A percentile compares a stretch with the other conserved stretches of the same genome.
Evolutionary conservation across 2,888 invertebrate genomes (phyloP).

Genomic region (Coecobrya sp.): DNA sequence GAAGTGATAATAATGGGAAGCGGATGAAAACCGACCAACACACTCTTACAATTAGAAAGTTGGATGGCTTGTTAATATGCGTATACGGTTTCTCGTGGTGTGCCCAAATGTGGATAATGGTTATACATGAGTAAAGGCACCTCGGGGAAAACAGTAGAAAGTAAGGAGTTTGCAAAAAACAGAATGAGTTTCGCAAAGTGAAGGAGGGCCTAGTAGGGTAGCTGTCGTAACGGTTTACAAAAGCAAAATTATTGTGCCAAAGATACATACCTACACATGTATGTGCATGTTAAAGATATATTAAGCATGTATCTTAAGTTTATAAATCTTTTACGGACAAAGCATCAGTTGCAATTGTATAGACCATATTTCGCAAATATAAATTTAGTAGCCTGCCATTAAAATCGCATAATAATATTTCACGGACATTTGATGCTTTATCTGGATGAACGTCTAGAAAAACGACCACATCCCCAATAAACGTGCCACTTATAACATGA

Average conservation of each 20-base stretch:
- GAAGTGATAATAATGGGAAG: slow-evolving; percentile 26
- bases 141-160: not conserved
- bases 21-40: slow-evolving; percentile 17
- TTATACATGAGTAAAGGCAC: not conserved
- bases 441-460: not conserved
- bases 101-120: not conserved
- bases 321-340: not conserved
- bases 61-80: slow-evolving; percentile 3
- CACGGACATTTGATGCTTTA: slow-evolving; percentile 20
- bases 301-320: not conserved
- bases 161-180: no score
- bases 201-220: not conserved
- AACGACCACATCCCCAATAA: not conserved
- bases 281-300: not conserved
- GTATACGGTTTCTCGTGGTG: not conserved
- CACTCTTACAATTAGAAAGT: not conserved
- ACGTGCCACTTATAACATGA: not conserved
- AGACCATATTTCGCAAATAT: not conserved
- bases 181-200: not conserved
- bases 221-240: not conserved
- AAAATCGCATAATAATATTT: slow-evolving; percentile 22
- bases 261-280: not conserved
- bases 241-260: not conserved
- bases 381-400: not conserved
- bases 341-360: slow-evolving; percentile 14